A percentile compares a stretch with the other conserved stretches of the same genome.
These are phyloP conservation scores for Hippolais icterina DNA, from an alignment of 2,113 vertebrate genomes.

Conservation along the genomic window DNA sequence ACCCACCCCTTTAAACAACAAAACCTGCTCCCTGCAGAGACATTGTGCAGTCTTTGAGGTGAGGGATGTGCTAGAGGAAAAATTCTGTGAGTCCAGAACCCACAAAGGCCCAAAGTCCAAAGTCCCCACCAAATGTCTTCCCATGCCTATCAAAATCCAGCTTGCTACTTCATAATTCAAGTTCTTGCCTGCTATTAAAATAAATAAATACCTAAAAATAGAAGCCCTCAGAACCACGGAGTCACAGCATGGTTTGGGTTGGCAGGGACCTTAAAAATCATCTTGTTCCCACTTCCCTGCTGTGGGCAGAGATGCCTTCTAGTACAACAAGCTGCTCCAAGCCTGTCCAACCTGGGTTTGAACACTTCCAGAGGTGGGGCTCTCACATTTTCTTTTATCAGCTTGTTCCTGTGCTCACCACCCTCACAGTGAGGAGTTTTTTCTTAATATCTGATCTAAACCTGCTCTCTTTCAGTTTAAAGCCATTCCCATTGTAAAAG, in stretches of 20 bases:
- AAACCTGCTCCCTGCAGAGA: neutral
- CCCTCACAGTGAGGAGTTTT: neutral
- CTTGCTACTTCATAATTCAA: neutral
- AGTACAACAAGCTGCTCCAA: neutral
- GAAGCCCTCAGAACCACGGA: neutral
- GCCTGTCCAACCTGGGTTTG: neutral
- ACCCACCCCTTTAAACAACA: neutral
- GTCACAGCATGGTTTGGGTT: neutral
- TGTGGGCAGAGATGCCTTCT: neutral
- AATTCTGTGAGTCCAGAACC: neutral
- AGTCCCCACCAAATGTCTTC: neutral
- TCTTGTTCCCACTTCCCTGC: neutral
- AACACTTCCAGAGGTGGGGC: neutral
- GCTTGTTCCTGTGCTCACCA: neutral
- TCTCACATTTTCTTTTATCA: neutral
- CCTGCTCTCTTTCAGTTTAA: neutral
- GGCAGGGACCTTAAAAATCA: neutral
- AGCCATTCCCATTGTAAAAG: neutral
- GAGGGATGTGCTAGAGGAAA: neutral
- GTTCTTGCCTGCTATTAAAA: neutral
- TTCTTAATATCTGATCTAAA: neutral
- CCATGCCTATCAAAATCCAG: neutral
- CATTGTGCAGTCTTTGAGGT: rapidly evolving
- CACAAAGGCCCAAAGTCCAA: neutral
- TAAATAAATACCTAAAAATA: neutral